These are phyloP conservation scores for Umimayanthus kanabou DNA, from an alignment of 92 coral and sea anemone species.

Conservation along the genomic window DNA sequence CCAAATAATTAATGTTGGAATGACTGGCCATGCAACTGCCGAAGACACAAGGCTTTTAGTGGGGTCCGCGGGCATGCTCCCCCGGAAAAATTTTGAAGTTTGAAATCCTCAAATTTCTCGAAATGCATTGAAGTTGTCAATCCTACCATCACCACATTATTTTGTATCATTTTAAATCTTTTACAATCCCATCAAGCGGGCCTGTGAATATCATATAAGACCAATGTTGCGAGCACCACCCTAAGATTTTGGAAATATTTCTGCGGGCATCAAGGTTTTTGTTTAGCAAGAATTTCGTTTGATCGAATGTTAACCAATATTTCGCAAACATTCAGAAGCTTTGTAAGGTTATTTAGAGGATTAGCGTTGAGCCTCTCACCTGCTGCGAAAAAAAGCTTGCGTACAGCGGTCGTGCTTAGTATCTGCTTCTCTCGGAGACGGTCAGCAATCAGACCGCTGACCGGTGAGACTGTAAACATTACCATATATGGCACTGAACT, in stretches of 20 bases:
- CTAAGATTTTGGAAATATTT: too few relatives aligned
- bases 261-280: not conserved
- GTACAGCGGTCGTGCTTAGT: slow-evolving; percentile 51
- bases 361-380: slow-evolving; percentile 39
- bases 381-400: slow-evolving; percentile 57
- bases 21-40: too few relatives aligned
- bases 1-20: too few relatives aligned
- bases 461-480: slow-evolving; percentile 57
- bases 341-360: not conserved
- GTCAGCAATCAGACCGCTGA: slow-evolving; percentile 62
- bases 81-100: too few relatives aligned
- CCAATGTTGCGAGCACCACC: not conserved
- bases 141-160: too few relatives aligned
- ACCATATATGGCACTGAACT: slow-evolving; percentile 72
- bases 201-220: too few relatives aligned
- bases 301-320: not conserved
- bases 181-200: too few relatives aligned
- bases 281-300: not conserved
- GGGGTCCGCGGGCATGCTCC: too few relatives aligned
- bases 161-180: too few relatives aligned
- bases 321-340: not conserved
- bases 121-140: too few relatives aligned
- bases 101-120: too few relatives aligned
- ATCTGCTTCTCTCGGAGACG: slow-evolving; percentile 51
- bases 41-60: too few relatives aligned